Percentiles rank a stretch among this genome's conserved stretches.
These are phyloP conservation scores for Gastrophysa polygoni DNA, from an alignment of 2,888 invertebrate species.

Conservation along the genomic window DNA sequence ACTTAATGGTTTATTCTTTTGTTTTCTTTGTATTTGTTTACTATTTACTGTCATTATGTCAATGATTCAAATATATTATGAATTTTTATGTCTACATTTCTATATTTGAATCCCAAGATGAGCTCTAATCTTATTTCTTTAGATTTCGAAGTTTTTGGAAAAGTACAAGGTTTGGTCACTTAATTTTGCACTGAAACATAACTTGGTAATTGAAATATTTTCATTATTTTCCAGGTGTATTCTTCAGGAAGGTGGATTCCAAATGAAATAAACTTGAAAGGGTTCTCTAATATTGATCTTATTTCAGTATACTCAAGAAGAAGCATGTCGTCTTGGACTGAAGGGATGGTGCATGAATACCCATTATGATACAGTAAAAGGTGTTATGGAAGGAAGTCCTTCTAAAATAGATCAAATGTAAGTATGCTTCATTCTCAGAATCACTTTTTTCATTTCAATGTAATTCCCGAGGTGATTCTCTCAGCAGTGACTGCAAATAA, in stretches of 20 bases:
- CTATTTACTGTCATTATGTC: no score
- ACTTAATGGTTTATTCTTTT: no score
- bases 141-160: conserved; percentile 68
- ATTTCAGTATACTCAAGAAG: conserved; percentile 68
- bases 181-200: no score
- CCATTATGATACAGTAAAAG: conserved; percentile 68
- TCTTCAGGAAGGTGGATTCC: conserved; percentile 65
- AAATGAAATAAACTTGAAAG: no score
- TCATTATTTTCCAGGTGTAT: conserved; percentile 58
- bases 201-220: no score
- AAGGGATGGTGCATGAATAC: conserved; percentile 80
- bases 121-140: conserved; percentile 46
- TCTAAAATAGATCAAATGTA: conserved; percentile 68
- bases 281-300: conserved; percentile 1
- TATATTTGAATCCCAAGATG: conserved; percentile 17
- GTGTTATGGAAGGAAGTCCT: conserved; percentile 68
- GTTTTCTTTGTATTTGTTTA: no score
- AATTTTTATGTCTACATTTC: neutral
- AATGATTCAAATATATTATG: no score
- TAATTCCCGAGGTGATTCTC: no score
- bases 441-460: no score
- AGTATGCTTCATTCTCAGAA: no score
- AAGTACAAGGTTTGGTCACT: conserved; percentile 63
- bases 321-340: conserved; percentile 67
- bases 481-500: no score